phyloP scores from a whole-genome alignment of 1,140 invertebrate genomes.

The Formica exsecta region DNA sequence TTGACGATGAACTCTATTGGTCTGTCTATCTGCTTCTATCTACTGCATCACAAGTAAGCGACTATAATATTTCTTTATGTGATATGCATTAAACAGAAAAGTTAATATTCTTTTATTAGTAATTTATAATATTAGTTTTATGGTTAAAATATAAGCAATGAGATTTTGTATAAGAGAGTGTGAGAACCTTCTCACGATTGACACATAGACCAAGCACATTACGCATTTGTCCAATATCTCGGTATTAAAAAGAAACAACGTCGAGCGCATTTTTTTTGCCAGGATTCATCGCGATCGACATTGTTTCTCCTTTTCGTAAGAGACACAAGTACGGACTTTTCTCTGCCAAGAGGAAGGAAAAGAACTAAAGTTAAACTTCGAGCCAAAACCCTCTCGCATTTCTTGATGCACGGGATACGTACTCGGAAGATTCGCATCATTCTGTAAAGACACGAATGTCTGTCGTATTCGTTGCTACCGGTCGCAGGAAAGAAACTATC shows the following conservation, averaged over 20 bases:
- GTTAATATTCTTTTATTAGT: slow-evolving; percentile 1
- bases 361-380: slow-evolving; percentile 13
- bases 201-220: neutral
- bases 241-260: slow-evolving; percentile 43
- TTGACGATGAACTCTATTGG: neutral
- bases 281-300: slow-evolving; percentile 32
- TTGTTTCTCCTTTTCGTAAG: neutral
- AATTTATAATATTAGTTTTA: neutral
- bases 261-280: neutral
- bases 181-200: neutral
- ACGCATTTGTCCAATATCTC: slow-evolving; percentile 47
- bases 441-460: slow-evolving; percentile 27
- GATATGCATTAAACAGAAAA: neutral
- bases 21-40: neutral
- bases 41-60: slow-evolving; percentile 28
- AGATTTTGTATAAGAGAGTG: neutral
- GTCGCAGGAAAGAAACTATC: slow-evolving; percentile 63
- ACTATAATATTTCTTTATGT: neutral
- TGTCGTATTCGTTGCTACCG: slow-evolving; percentile 19
- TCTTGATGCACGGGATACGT: slow-evolving; percentile 17
- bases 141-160: neutral
- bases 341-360: slow-evolving; percentile 3
- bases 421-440: slow-evolving; percentile 6
- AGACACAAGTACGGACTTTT: slow-evolving; percentile 12
- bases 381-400: slow-evolving; percentile 37